Conservation (phyloP, 2,888 invertebrate genomes). For the Osedax frankpressi region DNA sequence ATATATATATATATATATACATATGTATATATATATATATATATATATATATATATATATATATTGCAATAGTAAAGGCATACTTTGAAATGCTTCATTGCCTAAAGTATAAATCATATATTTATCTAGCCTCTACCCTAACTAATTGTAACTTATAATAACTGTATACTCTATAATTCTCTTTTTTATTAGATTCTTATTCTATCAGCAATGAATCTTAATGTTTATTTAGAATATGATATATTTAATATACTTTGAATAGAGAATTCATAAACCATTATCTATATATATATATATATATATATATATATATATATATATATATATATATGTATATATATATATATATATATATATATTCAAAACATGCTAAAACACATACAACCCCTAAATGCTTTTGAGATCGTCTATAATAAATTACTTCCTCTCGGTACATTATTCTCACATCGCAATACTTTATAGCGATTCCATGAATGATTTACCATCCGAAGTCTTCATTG, state of each 20-base stretch:
- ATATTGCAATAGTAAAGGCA: not conserved
- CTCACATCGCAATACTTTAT: too few relatives aligned
- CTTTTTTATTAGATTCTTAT: too few relatives aligned
- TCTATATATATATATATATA: not conserved
- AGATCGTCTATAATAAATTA: not conserved
- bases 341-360: not conserved
- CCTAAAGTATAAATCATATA: too few relatives aligned
- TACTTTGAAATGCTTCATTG: too few relatives aligned
- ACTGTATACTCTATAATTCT: too few relatives aligned
- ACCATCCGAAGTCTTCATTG: too few relatives aligned
- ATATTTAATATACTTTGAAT: not conserved
- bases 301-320: not conserved
- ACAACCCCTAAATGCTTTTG: not conserved
- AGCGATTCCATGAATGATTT: too few relatives aligned
- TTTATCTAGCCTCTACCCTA: too few relatives aligned
- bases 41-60: not conserved
- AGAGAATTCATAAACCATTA: not conserved
- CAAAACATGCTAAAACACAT: not conserved
- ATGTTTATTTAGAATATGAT: not conserved
- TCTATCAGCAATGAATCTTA: too few relatives aligned
- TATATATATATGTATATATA: not conserved
- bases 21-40: not conserved
- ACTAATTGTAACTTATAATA: too few relatives aligned
- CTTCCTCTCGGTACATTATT: too few relatives aligned
- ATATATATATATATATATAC: not conserved